Conservation (phyloP, 2,797 vertebrate species). For the Cetoscarus ocellatus region DNA sequence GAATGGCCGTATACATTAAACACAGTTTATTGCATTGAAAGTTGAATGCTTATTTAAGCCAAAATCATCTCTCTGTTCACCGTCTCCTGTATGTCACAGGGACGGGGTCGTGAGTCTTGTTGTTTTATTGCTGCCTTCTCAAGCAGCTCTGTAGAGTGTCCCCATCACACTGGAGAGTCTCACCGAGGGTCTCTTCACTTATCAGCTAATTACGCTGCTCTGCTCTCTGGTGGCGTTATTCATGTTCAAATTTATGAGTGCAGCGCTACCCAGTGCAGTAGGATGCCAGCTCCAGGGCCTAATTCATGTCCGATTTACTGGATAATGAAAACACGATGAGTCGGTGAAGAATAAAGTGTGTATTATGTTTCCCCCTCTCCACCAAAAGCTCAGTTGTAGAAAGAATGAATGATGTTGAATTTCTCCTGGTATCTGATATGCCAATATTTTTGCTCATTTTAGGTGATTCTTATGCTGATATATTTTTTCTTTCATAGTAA, state of each 20-base stretch:
- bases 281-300: constrained; percentile 3
- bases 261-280: constrained; percentile 9
- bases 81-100: background rate
- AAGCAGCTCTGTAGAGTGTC: constrained; percentile 29
- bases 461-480: too few relatives aligned
- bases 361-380: constrained; percentile 20
- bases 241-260: constrained; percentile 30
- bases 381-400: background rate
- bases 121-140: constrained; percentile 8
- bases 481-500: too few relatives aligned
- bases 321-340: constrained; percentile 40
- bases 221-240: constrained; percentile 42
- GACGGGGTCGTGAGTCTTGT: background rate
- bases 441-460: background rate
- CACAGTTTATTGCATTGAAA: background rate
- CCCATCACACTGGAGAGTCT: constrained; percentile 39
- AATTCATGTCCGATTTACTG: constrained; percentile 31
- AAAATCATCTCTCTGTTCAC: background rate
- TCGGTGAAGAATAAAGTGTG: constrained; percentile 16
- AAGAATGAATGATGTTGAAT: too few relatives aligned
- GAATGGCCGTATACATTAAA: constrained; percentile 3
- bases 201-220: constrained; percentile 47
- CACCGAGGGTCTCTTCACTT: constrained; percentile 47
- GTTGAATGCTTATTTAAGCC: background rate
- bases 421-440: too few relatives aligned